Evolutionary conservation across 2,797 vertebrate species (phyloP), one percentile per base, ranked within the genome.

Genomic region (Micrastur ruficollis): DNA sequence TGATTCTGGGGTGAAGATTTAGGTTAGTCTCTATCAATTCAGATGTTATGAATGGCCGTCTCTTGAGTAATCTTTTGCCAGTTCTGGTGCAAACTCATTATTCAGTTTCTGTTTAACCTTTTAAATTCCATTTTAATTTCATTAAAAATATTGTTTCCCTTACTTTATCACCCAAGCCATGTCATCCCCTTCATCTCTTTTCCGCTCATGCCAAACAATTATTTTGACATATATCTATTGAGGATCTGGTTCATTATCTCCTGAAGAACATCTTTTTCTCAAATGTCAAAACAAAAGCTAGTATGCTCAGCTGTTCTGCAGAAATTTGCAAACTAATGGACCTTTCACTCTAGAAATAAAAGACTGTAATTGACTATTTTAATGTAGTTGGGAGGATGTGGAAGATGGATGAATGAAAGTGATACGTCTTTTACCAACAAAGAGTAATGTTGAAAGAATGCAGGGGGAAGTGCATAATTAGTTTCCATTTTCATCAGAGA

Each of bases 271-370:
- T 59, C 38, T 91, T 91, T 87, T 85, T 80, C 87, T 94, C 75
- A 78, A 78, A 71, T 65, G 72, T 81, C 92, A 92, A 92, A 83
- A 85, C 86, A 92, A 62, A 96, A 94, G 68, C 56, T 49, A 14
- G 47, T 14, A 40, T 49, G 72, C 80, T 88, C 76, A 84, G 80
- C 82, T 83, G 42, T 88, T 88, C 68, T 81, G 66, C 85, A 86
- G 88, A 78, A 95, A 91, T 94, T 86, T 95, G 82, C 80, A 92
- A 90, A 91, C 91, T 79, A 95, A 96, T 75, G 89, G 95, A 91
- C 93, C 68, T 95, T 86, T 90, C 72, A 88, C 38, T 94, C 38
- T 8, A n/a, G 71, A 86, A 96, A 91, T 65, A 86, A 94, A 95
- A 81, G 67, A 52, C 82, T 76, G 52, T 84, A 86, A 94, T 32